phyloP scores from a whole-genome alignment of 2,113 vertebrate species.

The Hystrix cristata region DNA sequence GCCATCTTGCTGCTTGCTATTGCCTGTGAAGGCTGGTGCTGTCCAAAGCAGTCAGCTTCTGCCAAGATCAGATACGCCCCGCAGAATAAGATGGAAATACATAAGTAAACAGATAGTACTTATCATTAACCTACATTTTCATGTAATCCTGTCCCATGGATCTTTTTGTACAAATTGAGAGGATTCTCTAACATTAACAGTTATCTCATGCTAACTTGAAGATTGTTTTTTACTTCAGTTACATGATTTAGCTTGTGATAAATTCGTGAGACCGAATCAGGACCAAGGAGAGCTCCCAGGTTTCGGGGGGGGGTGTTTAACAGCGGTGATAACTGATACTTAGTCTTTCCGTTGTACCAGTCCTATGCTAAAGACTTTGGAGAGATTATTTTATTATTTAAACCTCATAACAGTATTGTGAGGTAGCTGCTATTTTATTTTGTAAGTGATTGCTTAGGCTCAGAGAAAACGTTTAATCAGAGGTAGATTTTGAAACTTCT shows the following conservation, averaged over 20 bases:
- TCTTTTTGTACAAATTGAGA: neutral
- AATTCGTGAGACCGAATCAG: neutral
- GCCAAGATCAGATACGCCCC: slow-evolving; percentile 51
- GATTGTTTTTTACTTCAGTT: neutral
- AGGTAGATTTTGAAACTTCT: neutral
- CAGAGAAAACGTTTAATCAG: neutral
- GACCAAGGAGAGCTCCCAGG: slow-evolving; percentile 5
- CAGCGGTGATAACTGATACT: neutral
- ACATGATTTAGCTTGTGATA: neutral
- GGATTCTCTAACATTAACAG: neutral
- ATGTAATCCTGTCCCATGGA: neutral
- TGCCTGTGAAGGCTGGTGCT: slow-evolving; percentile 58
- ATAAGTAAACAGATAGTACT: slow-evolving; percentile 5
- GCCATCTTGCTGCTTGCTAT: slow-evolving; percentile 77
- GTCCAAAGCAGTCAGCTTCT: slow-evolving; percentile 75
- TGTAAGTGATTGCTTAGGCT: neutral
- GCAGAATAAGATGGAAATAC: slow-evolving; percentile 61
- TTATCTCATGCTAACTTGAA: slow-evolving; percentile 11
- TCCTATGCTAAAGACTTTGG: neutral
- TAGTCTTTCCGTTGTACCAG: too few species aligned
- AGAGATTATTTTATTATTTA: neutral
- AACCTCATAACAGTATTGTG: neutral
- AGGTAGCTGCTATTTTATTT: neutral
- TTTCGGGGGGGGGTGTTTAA: neutral
- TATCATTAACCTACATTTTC: slow-evolving; percentile 49